Base-by-base conservation (phyloP, 2,888 invertebrate species). In the Myopa tessellatipennis region DNA sequence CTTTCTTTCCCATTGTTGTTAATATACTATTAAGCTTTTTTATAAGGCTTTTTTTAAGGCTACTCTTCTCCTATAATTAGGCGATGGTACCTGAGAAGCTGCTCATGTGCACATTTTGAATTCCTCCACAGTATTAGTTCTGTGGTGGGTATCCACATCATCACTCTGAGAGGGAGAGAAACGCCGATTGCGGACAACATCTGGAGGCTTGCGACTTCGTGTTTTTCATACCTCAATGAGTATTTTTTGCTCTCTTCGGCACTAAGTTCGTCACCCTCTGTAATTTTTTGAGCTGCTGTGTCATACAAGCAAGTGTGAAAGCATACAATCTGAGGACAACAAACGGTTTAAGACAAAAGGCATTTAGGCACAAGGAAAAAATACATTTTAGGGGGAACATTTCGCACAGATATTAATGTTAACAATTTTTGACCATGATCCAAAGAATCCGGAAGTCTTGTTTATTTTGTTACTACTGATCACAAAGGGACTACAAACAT, bases 221-320 rank as follows among this genome's bases (percentile, higher is more conserved):
- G 36, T 63, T 34, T 34, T 50, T 50, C 50, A 50, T 6, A 12
- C 6, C 6, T 50, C 6, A 50, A 50, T 8, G 12, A 50, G 50
- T 8, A 50, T 50, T 6, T 50, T 10, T 4, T 18, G n/a, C 60
- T 16, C 16, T 60, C n/a, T 60, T 60, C 18, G 16, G 18, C 5
- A 16, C 60, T 16, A 12, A 10, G 60, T 18, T n/a, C 16, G 18
- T 5, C 18, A 18, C 60, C 16, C 16, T 60, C 16, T 12, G 6
- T 12, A 50, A 6, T 50, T 50, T 73, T 61, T 74, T 65, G 50
- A 65, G 8, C 10, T 67, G 18, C 16, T 16, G 26, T 65, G 65
- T 34, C 10, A 34, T 34, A 26, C 50, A 55, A 55, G 52, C 74
- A 74, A 50, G 74, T 74, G 74, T 74, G 74, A 74, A 73, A 73